Evolutionary conservation across 2,797 vertebrate species (phyloP).

Genomic region (Percopsis omiscomaycus): DNA sequence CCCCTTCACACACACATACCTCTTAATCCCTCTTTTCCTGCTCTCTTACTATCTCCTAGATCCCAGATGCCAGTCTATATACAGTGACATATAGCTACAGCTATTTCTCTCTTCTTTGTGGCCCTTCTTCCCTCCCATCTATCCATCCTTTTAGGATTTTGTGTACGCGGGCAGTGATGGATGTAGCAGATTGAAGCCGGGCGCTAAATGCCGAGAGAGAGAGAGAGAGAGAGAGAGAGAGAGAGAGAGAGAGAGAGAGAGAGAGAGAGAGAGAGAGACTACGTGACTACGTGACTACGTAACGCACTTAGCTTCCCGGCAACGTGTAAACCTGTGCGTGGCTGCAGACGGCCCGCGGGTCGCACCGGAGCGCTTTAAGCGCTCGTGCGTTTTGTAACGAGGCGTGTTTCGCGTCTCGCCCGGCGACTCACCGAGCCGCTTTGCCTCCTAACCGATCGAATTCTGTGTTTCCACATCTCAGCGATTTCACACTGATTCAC

Average conservation of each 20-base stretch:
- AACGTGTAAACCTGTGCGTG: no score
- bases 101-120: constrained; percentile 40
- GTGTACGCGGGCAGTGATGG: constrained; percentile 47
- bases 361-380: no score
- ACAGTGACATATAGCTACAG: constrained; percentile 20
- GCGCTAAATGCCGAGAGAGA: constrained; percentile 21
- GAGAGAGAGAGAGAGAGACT: constrained; percentile 44
- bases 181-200: constrained; percentile 37
- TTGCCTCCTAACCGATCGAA: constrained; percentile 9
- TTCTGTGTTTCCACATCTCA: constrained; percentile 61
- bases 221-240: constrained; percentile 17
- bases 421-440: no score
- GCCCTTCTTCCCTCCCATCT: constrained; percentile 24
- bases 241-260: constrained; percentile 31
- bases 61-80: constrained; percentile 21
- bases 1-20: neutral
- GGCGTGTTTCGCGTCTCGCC: no score
- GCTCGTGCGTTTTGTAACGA: no score
- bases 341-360: no score
- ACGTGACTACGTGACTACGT: no score
- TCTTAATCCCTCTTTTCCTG: constrained; percentile 39
- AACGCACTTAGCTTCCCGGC: no score
- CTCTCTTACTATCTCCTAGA: constrained; percentile 40
- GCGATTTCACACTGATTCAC: constrained; percentile 55
- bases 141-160: neutral